Evolutionary conservation across 2,797 vertebrate species (phyloP).

Genomic region (Oryzias dopingdopingensis): DNA sequence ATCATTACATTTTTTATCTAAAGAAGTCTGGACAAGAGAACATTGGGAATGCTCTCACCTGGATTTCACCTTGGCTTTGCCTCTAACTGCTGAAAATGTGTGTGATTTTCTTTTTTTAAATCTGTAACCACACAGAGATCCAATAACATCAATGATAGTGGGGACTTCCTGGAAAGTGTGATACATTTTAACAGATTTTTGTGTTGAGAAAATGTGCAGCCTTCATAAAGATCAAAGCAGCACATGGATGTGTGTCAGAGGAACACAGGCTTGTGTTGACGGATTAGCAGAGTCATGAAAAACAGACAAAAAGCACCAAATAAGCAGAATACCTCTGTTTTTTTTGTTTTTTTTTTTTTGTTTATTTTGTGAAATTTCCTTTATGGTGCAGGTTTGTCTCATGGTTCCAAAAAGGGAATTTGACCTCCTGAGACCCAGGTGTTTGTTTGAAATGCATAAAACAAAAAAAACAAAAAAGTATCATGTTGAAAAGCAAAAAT

Average conservation of each 20-base stretch:
- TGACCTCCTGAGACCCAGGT: too few species aligned
- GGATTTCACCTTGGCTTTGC: constrained; percentile 23
- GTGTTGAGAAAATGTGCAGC: constrained; percentile 18
- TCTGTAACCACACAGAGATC: constrained; percentile 12
- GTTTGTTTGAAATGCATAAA: not conserved
- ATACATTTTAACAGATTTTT: constrained; percentile 36
- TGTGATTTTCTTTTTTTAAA: constrained; percentile 9
- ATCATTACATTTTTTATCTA: constrained; percentile 4
- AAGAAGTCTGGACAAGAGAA: constrained; percentile 26
- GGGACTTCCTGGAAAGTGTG: constrained; percentile 23
- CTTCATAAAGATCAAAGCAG: constrained; percentile 19
- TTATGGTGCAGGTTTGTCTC: not conserved
- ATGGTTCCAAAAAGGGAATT: not conserved
- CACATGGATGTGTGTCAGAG: constrained; percentile 16
- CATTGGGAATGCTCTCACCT: constrained; percentile 15
- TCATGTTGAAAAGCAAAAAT: not conserved
- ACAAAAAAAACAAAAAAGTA: constrained; percentile 15
- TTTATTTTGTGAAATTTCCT: not conserved
- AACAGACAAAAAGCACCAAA: constrained; percentile 5
- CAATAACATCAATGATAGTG: constrained; percentile 32
- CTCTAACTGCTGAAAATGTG: constrained; percentile 44
- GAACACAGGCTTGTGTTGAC: constrained; percentile 11
- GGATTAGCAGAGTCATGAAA: constrained; percentile 11
- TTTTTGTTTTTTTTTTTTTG: constrained; percentile 1
- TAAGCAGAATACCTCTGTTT: constrained; percentile 15